These are phyloP conservation scores for Sinodicranocentrus sp. DNA, from an alignment of 2,888 invertebrate species.

Conservation along the genomic window DNA sequence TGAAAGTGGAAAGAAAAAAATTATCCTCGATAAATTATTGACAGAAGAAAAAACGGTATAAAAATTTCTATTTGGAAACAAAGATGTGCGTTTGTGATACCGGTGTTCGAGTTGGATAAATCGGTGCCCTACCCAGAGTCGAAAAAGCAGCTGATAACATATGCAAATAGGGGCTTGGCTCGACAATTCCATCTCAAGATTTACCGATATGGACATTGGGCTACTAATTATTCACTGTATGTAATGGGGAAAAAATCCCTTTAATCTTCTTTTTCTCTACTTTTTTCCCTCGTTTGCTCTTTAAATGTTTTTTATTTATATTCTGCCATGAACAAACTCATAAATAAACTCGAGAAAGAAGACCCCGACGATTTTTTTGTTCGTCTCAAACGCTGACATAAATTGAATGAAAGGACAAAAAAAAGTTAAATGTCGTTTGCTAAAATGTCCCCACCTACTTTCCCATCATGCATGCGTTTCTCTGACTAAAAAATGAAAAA, in stretches of 20 bases:
- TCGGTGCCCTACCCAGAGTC: slow-evolving; percentile 89
- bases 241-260: slow-evolving; percentile 71
- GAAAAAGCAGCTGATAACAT: slow-evolving; percentile 87
- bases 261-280: slow-evolving; percentile 8
- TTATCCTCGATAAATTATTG: slow-evolving; percentile 10
- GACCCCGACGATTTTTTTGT: background rate
- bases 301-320: too few species aligned
- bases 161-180: slow-evolving; percentile 89
- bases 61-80: slow-evolving; percentile 77
- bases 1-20: background rate
- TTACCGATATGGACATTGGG: slow-evolving; percentile 94
- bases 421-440: too few species aligned
- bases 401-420: too few species aligned
- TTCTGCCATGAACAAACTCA: slow-evolving; percentile 9
- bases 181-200: slow-evolving; percentile 94
- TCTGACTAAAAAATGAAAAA: too few species aligned
- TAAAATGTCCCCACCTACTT: too few species aligned
- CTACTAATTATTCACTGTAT: slow-evolving; percentile 93
- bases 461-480: too few species aligned
- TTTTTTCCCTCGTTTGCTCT: slow-evolving; percentile 1
- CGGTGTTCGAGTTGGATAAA: slow-evolving; percentile 92
- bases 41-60: slow-evolving; percentile 20
- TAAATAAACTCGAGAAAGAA: slow-evolving; percentile 3
- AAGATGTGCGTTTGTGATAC: slow-evolving; percentile 91
- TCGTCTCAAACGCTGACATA: too few species aligned